A percentile compares a stretch with the other conserved stretches of the same genome.
Evolutionary conservation across 37 sponge, comb jelly and placozoan species (phyloP).

Genomic region (Petrosia ficiformis): DNA sequence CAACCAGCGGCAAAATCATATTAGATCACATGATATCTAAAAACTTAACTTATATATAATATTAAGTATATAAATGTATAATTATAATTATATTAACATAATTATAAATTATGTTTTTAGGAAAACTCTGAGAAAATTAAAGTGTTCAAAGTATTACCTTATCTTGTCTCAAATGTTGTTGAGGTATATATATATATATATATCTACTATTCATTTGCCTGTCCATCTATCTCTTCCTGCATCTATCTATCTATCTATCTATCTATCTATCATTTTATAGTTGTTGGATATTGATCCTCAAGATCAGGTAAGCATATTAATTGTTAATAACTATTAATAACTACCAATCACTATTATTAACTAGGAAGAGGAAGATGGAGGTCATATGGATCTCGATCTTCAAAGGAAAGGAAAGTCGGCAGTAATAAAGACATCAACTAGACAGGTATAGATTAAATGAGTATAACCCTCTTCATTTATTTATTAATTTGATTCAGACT

Average conservation of each 20-base stretch:
- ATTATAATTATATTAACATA: background rate
- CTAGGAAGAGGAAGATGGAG: slow-evolving; percentile 90
- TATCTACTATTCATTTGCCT: background rate
- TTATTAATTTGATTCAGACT: slow-evolving; percentile 49
- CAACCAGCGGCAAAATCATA: too few species aligned
- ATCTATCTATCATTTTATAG: too few species aligned
- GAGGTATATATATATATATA: slow-evolving; percentile 56
- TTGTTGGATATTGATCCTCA: slow-evolving; percentile 90
- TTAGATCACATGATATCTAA: too few species aligned
- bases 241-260: too few species aligned
- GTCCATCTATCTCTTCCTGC: too few species aligned
- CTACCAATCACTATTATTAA: background rate
- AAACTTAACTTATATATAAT: too few species aligned
- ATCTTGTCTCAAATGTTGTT: slow-evolving; percentile 95
- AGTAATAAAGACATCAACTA: slow-evolving; percentile 98
- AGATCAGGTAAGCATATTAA: slow-evolving; percentile 46
- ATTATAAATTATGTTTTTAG: slow-evolving; percentile 20
- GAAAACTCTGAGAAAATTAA: slow-evolving; percentile 98
- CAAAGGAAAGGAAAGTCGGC: slow-evolving; percentile 99
- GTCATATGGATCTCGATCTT: slow-evolving; percentile 97
- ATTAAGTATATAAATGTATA: slow-evolving; percentile 11
- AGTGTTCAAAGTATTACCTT: slow-evolving; percentile 95
- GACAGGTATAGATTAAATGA: slow-evolving; percentile 68
- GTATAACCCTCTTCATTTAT: slow-evolving; percentile 8
- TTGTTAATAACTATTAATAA: background rate